phyloP scores from a whole-genome alignment of 2,888 invertebrate genomes.

The Pyrochroa serraticornis region DNA sequence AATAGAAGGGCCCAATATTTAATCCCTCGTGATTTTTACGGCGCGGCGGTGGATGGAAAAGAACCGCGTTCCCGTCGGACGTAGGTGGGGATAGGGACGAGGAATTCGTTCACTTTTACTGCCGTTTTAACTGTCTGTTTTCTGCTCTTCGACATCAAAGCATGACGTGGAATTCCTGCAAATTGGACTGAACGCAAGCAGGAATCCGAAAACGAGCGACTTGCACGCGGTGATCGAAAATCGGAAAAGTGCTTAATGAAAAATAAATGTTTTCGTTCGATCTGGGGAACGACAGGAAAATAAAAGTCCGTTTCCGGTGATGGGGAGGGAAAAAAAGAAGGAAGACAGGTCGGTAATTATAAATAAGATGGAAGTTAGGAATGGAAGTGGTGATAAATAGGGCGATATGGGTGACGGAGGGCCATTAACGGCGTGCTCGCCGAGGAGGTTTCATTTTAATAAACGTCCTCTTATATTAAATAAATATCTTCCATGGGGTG shows the following conservation, averaged over 20 bases:
- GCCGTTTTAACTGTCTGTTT: conserved; percentile 31
- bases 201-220: conserved; percentile 26
- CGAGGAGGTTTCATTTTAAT: conserved; percentile 19
- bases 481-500: conserved; percentile 31
- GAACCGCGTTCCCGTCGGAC: not conserved
- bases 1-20: conserved; percentile 23
- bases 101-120: conserved; percentile 28
- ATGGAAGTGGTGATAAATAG: conserved; percentile 17
- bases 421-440: conserved; percentile 16
- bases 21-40: conserved; percentile 12
- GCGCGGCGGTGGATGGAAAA: too few species aligned
- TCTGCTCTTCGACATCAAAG: conserved; percentile 33
- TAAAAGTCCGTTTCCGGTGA: not conserved
- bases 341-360: conserved; percentile 8
- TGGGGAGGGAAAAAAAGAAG: not conserved
- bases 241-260: conserved; percentile 28
- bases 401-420: conserved; percentile 2
- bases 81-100: too few species aligned
- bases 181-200: conserved; percentile 25
- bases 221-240: conserved; percentile 14
- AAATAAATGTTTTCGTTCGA: conserved; percentile 27
- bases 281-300: conserved; percentile 7
- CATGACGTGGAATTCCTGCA: conserved; percentile 31
- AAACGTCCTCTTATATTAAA: conserved; percentile 28
- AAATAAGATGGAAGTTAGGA: conserved; percentile 4